These are phyloP conservation scores for Spilosoma lubricipeda DNA, from an alignment of 2,888 invertebrate species.

Conservation along the genomic window DNA sequence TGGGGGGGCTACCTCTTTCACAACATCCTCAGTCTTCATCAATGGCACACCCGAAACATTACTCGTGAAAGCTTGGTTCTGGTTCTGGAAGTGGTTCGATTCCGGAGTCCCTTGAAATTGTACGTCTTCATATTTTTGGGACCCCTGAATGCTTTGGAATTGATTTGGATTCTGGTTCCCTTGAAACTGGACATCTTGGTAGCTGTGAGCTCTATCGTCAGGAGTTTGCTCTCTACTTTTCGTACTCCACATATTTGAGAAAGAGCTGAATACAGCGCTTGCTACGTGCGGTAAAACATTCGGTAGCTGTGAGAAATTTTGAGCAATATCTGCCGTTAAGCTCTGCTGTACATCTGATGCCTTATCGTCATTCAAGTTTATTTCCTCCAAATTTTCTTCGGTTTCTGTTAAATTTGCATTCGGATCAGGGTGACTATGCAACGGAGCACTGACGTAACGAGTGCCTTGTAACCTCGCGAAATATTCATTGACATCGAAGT, in stretches of 20 bases:
- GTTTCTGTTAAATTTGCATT: slow-evolving; percentile 80
- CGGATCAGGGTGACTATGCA: slow-evolving; percentile 76
- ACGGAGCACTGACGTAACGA: slow-evolving; percentile 78
- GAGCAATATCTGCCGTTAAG: slow-evolving; percentile 81
- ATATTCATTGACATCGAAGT: slow-evolving; percentile 83
- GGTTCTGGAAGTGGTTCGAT: slow-evolving; percentile 4
- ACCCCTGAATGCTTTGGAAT: not conserved
- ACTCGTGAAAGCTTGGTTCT: slow-evolving; percentile 25
- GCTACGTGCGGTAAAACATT: slow-evolving; percentile 87
- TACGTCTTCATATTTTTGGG: slow-evolving; percentile 49
- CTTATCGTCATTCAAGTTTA: slow-evolving; percentile 74
- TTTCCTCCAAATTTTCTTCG: slow-evolving; percentile 79
- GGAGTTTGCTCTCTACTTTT: slow-evolving; percentile 75
- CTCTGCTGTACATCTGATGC: slow-evolving; percentile 66
- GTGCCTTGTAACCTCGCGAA: slow-evolving; percentile 81
- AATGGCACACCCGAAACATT: slow-evolving; percentile 53
- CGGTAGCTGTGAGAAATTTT: slow-evolving; percentile 86
- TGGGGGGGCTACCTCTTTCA: slow-evolving; percentile 70
- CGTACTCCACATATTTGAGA: slow-evolving; percentile 82
- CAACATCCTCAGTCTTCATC: slow-evolving; percentile 60
- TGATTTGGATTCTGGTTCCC: slow-evolving; percentile 10
- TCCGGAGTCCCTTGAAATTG: slow-evolving; percentile 34
- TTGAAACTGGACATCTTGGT: slow-evolving; percentile 22
- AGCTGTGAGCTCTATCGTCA: slow-evolving; percentile 51
- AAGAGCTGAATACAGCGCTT: slow-evolving; percentile 88